These are phyloP conservation scores for Pegoplata infirma DNA, from an alignment of 2,888 invertebrate genomes.

Conservation along the genomic window DNA sequence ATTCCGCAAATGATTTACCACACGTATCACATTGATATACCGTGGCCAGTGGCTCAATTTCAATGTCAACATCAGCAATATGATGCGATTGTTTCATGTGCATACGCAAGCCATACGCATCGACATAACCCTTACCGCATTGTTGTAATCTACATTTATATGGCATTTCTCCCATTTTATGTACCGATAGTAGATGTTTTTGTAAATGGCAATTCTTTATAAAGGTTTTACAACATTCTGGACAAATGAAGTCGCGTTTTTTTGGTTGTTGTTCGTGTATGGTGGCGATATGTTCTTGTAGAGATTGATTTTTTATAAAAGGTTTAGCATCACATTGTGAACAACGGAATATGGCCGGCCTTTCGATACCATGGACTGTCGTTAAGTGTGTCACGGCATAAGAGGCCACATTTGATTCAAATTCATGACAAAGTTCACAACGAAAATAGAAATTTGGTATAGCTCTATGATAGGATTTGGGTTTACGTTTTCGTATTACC, in stretches of 20 bases:
- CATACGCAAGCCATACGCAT: slow-evolving; percentile 38
- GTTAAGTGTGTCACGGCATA: slow-evolving; percentile 53
- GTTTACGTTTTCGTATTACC: slow-evolving; percentile 56
- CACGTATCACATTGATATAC: slow-evolving; percentile 50
- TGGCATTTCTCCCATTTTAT: slow-evolving; percentile 54
- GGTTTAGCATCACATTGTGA: slow-evolving; percentile 51
- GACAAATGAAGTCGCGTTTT: slow-evolving; percentile 49
- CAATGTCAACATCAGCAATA: slow-evolving; percentile 16
- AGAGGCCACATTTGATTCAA: slow-evolving; percentile 58
- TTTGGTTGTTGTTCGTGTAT: slow-evolving; percentile 57
- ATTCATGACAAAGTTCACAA: slow-evolving; percentile 57
- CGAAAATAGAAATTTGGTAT: slow-evolving; percentile 60
- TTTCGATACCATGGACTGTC: slow-evolving; percentile 47
- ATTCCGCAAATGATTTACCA: slow-evolving; percentile 28
- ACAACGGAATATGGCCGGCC: slow-evolving; percentile 56
- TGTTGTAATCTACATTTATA: slow-evolving; percentile 36
- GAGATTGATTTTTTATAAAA: slow-evolving; percentile 60
- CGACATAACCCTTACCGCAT: slow-evolving; percentile 40
- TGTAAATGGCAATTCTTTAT: slow-evolving; percentile 58
- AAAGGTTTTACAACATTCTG: slow-evolving; percentile 56
- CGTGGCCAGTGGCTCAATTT: slow-evolving; percentile 1
- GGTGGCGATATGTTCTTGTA: slow-evolving; percentile 56
- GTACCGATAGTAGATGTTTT: slow-evolving; percentile 53
- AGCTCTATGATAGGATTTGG: slow-evolving; percentile 52
- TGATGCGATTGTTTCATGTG: slow-evolving; percentile 53